phyloP scores from a whole-genome alignment of 2,888 invertebrate genomes.

The Drosophila subquinaria region DNA sequence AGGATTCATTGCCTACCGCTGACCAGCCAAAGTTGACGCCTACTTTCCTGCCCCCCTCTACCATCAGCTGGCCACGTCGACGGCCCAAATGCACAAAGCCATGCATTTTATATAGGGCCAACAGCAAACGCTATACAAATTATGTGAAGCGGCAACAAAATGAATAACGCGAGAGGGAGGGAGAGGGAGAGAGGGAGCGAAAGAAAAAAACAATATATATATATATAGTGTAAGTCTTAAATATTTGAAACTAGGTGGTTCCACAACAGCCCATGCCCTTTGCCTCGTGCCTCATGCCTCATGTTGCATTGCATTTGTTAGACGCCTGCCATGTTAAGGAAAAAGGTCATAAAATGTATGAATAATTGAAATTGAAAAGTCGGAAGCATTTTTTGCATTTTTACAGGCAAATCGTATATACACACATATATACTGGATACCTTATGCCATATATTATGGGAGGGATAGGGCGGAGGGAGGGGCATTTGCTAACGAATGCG shows the following conservation, averaged over 20 bases:
- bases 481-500: constrained; percentile 43
- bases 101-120: constrained; percentile 74
- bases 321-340: constrained; percentile 67
- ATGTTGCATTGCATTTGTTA: constrained; percentile 58
- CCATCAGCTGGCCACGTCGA: constrained; percentile 30
- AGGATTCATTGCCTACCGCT: constrained; percentile 47
- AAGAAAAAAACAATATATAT: constrained; percentile 44
- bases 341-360: constrained; percentile 81
- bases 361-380: constrained; percentile 84
- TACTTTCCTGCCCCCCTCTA: constrained; percentile 6
- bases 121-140: constrained; percentile 49
- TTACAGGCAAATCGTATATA: constrained; percentile 17
- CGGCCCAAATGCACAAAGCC: constrained; percentile 61
- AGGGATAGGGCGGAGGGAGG: neutral
- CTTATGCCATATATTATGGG: neutral
- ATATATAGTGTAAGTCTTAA: constrained; percentile 68
- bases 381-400: constrained; percentile 80
- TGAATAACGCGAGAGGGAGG: constrained; percentile 21
- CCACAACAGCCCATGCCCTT: constrained; percentile 5
- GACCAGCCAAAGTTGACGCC: constrained; percentile 44
- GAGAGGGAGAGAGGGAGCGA: constrained; percentile 19
- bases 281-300: constrained; percentile 1
- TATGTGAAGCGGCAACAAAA: constrained; percentile 57
- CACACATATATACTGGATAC: neutral
- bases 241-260: constrained; percentile 73